phyloP scores from a whole-genome alignment of 2,797 vertebrate species.

The Hirundo rustica region DNA sequence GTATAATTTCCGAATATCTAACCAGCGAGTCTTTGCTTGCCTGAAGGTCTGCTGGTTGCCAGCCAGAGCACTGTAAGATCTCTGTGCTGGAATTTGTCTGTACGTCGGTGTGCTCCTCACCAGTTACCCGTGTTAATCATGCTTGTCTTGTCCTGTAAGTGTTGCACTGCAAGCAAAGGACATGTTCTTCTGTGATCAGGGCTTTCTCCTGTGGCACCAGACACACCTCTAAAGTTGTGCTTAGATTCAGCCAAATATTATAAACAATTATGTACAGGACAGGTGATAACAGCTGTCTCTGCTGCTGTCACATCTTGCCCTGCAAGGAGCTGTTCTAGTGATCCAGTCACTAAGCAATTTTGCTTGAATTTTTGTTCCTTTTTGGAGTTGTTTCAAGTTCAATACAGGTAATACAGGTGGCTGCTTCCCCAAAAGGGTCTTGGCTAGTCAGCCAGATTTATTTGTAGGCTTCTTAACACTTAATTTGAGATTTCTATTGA shows the following conservation, averaged over 20 bases:
- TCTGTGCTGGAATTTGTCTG: not conserved
- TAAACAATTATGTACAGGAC: not conserved
- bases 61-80: not conserved
- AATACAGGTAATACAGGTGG: not conserved
- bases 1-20: not conserved
- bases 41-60: not conserved
- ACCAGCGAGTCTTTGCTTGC: not conserved
- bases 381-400: not conserved
- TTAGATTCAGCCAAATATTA: not conserved
- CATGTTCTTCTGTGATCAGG: not conserved
- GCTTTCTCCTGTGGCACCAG: not conserved
- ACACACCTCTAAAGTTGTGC: not conserved
- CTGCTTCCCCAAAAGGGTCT: not conserved
- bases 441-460: not conserved
- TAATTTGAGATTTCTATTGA: not conserved
- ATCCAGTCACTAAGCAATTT: not conserved
- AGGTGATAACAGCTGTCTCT: not conserved
- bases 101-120: not conserved
- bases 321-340: not conserved
- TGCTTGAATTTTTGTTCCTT: not conserved
- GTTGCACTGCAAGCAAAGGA: not conserved
- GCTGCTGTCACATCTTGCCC: not conserved
- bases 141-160: slow-evolving; percentile 11
- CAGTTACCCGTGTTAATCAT: not conserved
- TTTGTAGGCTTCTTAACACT: not conserved